Conservation (phyloP, 2,797 vertebrate genomes). For the Carapus acus region DNA sequence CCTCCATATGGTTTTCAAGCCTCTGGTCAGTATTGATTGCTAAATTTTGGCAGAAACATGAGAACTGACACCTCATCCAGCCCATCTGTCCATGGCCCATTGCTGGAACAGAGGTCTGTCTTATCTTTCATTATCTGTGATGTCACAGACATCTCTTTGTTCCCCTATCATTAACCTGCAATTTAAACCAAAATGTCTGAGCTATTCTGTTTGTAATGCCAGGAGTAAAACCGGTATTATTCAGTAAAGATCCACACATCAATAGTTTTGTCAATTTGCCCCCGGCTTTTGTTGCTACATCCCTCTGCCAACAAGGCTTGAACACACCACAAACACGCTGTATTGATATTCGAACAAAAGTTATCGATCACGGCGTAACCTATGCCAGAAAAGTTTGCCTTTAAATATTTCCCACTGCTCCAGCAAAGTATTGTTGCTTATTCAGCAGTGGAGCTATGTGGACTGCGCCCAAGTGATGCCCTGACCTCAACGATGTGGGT, state of each 20-base stretch:
- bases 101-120: slow-evolving; percentile 1
- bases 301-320: neutral
- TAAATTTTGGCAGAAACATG: slow-evolving; percentile 39
- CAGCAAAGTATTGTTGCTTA: slow-evolving; percentile 31
- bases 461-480: slow-evolving; percentile 30
- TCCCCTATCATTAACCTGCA: neutral
- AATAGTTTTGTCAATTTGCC: too few species aligned
- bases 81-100: slow-evolving; percentile 32
- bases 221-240: too few species aligned
- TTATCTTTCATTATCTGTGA: neutral
- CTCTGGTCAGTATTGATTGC: slow-evolving; percentile 43
- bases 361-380: slow-evolving; percentile 14
- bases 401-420: slow-evolving; percentile 5
- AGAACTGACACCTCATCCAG: slow-evolving; percentile 21
- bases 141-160: neutral
- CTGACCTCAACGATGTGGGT: slow-evolving; percentile 47
- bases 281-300: slow-evolving; percentile 2
- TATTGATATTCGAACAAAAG: neutral
- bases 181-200: too few species aligned
- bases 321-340: neutral
- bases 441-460: slow-evolving; percentile 42
- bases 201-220: too few species aligned
- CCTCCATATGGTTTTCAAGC: slow-evolving; percentile 12
- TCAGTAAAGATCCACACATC: too few species aligned
- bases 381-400: slow-evolving; percentile 10